Evolutionary conservation across 2,888 invertebrate genomes (phyloP).

Genomic region (Pilophorus perplexus): DNA sequence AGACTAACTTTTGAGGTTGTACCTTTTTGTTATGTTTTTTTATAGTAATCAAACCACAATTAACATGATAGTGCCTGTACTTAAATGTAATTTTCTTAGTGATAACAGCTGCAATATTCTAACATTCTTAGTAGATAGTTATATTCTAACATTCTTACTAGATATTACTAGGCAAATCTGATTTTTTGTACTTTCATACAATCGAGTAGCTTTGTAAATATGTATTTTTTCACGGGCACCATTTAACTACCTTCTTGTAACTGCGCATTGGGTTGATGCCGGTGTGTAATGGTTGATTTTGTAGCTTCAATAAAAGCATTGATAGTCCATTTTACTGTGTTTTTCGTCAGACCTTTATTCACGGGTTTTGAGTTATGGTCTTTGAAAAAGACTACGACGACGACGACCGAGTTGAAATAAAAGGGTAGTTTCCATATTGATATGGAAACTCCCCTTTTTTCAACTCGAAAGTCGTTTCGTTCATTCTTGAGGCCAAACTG

Average conservation of each 20-base stretch:
- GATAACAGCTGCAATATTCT: background rate
- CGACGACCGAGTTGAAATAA: too few species aligned
- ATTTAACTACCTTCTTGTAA: background rate
- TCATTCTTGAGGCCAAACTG: too few species aligned
- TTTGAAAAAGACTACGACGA: too few species aligned
- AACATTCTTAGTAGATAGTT: too few species aligned
- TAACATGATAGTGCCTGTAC: background rate
- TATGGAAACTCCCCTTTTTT: too few species aligned
- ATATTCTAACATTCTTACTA: too few species aligned
- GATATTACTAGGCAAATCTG: too few species aligned
- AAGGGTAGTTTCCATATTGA: too few species aligned
- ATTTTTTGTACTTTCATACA: background rate
- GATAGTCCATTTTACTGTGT: background rate
- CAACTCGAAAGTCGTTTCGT: too few species aligned
- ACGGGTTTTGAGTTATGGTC: too few species aligned
- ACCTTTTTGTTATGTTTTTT: background rate
- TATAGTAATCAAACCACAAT: background rate
- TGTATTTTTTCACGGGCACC: background rate
- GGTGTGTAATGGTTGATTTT: background rate
- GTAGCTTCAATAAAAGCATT: background rate
- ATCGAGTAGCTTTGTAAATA: background rate
- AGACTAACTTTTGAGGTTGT: background rate
- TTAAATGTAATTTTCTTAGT: background rate
- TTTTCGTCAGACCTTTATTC: too few species aligned
- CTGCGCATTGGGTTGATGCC: background rate